phyloP scores from a whole-genome alignment of 2,797 vertebrate genomes.

The Catostomus latipinnis region DNA sequence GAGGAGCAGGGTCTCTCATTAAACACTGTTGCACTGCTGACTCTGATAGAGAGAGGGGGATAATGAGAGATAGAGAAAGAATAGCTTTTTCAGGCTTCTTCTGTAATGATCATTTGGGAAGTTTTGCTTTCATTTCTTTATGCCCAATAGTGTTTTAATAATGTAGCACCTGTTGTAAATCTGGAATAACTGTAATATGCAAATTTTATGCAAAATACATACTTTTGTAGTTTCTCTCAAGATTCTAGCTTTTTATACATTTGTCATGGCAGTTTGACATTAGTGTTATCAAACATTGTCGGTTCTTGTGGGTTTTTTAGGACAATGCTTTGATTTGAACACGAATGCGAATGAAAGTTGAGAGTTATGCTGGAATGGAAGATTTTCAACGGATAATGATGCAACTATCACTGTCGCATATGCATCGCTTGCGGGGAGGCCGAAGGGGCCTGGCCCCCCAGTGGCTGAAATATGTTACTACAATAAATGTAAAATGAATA shows the following conservation, averaged over 20 bases:
- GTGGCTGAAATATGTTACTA: too few species aligned
- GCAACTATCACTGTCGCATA: too few species aligned
- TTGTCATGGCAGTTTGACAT: too few species aligned
- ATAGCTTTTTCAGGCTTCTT: slow-evolving; percentile 15
- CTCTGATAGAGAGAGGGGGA: slow-evolving; percentile 33
- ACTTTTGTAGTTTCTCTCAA: not conserved
- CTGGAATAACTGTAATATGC: slow-evolving; percentile 16
- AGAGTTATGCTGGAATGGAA: too few species aligned
- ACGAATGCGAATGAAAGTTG: too few species aligned
- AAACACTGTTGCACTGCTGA: slow-evolving; percentile 64
- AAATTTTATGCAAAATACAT: not conserved
- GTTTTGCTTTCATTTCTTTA: slow-evolving; percentile 23
- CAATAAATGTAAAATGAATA: too few species aligned
- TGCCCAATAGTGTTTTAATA: not conserved
- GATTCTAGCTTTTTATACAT: not conserved
- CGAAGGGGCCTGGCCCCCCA: too few species aligned
- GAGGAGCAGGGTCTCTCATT: slow-evolving; percentile 63
- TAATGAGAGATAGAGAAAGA: not conserved
- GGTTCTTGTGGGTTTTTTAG: too few species aligned
- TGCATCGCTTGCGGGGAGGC: too few species aligned
- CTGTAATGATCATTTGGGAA: slow-evolving; percentile 17
- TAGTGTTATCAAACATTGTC: too few species aligned
- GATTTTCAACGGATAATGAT: too few species aligned
- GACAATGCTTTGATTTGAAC: too few species aligned
- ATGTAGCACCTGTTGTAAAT: slow-evolving; percentile 17